Conservation (phyloP, 2,888 invertebrate species). For the Aphelenchoides bicaudatus region DNA sequence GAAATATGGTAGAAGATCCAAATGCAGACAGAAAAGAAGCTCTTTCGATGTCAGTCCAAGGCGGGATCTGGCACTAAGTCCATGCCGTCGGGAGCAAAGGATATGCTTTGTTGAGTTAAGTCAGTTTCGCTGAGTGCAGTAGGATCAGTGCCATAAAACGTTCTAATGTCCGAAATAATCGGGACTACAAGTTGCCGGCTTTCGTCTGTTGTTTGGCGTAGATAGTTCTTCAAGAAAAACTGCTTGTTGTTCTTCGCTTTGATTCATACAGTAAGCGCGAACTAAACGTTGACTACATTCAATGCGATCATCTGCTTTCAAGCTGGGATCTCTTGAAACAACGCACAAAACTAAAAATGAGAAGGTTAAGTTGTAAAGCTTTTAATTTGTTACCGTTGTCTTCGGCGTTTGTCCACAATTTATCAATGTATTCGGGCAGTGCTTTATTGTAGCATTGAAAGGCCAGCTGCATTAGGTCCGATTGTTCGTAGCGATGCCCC, state of each 20-base stretch:
- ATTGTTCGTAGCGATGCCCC: constrained; percentile 72
- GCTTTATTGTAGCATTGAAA: constrained; percentile 33
- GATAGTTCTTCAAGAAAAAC: no score
- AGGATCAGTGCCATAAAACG: constrained; percentile 24
- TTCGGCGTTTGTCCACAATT: constrained; percentile 46
- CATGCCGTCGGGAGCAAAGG: no score
- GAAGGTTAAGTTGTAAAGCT: no score
- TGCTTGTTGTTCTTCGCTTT: constrained; percentile 26
- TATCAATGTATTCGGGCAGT: constrained; percentile 34
- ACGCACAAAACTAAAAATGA: constrained; percentile 5
- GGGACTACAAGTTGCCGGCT: not conserved
- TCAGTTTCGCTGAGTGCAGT: not conserved
- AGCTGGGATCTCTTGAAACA: not conserved
- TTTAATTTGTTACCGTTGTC: constrained; percentile 29
- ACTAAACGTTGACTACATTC: constrained; percentile 20
- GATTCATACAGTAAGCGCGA: constrained; percentile 17
- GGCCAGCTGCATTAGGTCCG: constrained; percentile 34
- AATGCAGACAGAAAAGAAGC: constrained; percentile 40
- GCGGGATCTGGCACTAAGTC: not conserved
- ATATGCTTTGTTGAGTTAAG: not conserved
- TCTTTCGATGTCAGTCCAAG: constrained; percentile 41
- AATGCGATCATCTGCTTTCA: not conserved
- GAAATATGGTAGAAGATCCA: constrained; percentile 26
- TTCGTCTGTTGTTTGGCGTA: not conserved
- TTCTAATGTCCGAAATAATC: constrained; percentile 3